Conservation (phyloP, 2,113 vertebrate species). For the Echinops telfairi region DNA sequence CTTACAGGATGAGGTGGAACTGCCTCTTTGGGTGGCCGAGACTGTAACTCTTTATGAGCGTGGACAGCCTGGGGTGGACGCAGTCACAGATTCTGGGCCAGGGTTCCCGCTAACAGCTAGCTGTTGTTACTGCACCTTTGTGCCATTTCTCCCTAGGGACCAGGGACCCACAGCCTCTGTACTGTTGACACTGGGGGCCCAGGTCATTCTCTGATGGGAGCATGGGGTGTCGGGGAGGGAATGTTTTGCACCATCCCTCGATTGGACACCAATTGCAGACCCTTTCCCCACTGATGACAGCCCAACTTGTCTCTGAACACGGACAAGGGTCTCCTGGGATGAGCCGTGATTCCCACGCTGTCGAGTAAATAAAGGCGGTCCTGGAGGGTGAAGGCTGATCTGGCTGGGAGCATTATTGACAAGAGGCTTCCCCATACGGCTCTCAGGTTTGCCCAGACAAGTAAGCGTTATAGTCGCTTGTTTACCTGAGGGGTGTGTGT, state of each 20-base stretch:
- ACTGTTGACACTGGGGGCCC: rapidly evolving
- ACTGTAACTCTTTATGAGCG: no score
- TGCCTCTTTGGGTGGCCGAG: no score
- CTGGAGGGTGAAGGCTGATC: rapidly evolving
- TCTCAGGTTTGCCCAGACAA: background rate
- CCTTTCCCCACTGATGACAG: no score
- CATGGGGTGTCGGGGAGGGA: no score
- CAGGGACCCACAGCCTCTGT: background rate
- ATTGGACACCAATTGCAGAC: background rate
- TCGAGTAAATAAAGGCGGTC: no score
- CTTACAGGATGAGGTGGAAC: no score
- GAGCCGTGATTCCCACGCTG: rapidly evolving
- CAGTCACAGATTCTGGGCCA: background rate
- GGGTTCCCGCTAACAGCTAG: background rate
- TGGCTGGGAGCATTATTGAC: no score
- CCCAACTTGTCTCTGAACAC: background rate
- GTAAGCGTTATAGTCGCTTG: background rate
- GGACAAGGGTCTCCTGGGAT: background rate
- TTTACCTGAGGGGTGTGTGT: background rate
- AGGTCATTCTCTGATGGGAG: rapidly evolving
- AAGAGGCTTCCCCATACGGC: background rate
- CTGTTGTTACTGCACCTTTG: rapidly evolving
- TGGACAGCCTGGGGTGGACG: no score
- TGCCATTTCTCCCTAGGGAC: rapidly evolving
- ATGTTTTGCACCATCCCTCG: rapidly evolving